Evolutionary conservation across 2,797 vertebrate species (phyloP).

Genomic region (Thunnus albacares): DNA sequence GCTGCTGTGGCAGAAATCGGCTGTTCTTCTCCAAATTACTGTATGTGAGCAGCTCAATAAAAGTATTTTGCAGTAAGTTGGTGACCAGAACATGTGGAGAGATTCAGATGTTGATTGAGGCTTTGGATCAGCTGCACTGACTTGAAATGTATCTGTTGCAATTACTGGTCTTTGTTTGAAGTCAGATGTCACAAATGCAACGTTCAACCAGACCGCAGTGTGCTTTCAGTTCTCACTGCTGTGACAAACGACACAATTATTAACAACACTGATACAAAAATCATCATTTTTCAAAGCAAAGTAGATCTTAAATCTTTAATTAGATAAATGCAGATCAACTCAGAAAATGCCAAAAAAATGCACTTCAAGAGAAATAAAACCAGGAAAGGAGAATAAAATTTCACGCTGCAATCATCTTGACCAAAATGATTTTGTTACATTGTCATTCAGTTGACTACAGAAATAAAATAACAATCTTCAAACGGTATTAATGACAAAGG

Average conservation of each 20-base stretch:
- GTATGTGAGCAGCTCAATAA: constrained; percentile 9
- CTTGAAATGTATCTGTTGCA: background rate
- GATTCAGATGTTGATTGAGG: background rate
- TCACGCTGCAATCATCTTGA: too few species aligned
- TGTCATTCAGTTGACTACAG: too few species aligned
- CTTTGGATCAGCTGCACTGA: background rate
- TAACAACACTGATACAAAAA: background rate
- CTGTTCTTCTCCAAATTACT: background rate
- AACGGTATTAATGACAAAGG: too few species aligned
- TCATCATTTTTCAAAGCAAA: background rate
- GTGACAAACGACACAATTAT: background rate
- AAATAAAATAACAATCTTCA: too few species aligned
- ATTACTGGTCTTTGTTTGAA: background rate
- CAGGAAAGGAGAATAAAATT: too few species aligned
- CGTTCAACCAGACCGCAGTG: background rate
- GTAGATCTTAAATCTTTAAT: background rate
- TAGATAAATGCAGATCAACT: background rate
- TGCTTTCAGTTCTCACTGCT: background rate
- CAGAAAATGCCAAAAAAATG: background rate
- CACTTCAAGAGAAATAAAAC: background rate
- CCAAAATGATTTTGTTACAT: too few species aligned
- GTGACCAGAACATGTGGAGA: background rate
- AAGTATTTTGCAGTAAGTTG: background rate
- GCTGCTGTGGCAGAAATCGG: background rate
- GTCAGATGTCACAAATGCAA: background rate